Conservation (phyloP, 2,113 vertebrate species). For the Thunnus maccoyii region DNA sequence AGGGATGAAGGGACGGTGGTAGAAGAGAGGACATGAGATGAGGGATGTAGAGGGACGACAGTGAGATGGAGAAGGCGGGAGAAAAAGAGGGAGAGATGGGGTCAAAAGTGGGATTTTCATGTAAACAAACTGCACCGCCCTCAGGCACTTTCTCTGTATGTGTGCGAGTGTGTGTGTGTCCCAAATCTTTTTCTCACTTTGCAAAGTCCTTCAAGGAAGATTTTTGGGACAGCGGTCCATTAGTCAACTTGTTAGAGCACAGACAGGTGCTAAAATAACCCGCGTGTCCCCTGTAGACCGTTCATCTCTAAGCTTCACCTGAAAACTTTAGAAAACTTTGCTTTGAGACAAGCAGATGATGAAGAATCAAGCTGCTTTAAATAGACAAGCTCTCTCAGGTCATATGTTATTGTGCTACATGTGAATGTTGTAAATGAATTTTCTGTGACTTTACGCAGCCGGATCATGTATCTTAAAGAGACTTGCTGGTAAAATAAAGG, state of each 20-base stretch:
- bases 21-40: background rate
- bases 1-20: background rate
- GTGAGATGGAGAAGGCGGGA: background rate
- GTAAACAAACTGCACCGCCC: slow-evolving; percentile 58
- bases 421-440: no score
- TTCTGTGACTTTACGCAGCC: no score
- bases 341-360: background rate
- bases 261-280: slow-evolving; percentile 17
- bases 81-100: slow-evolving; percentile 22
- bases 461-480: no score
- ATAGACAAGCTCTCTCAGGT: no score
- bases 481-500: no score
- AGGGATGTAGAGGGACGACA: background rate
- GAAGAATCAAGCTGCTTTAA: no score
- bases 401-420: no score
- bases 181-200: slow-evolving; percentile 37
- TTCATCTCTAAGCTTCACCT: background rate
- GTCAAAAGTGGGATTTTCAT: slow-evolving; percentile 44
- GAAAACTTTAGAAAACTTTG: background rate
- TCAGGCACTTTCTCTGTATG: slow-evolving; percentile 36
- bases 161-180: slow-evolving; percentile 38
- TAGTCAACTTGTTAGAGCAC: slow-evolving; percentile 8
- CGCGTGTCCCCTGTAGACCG: background rate
- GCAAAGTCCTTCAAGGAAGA: slow-evolving; percentile 27
- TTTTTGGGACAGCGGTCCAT: slow-evolving; percentile 6